Evolutionary conservation across 2,113 vertebrate genomes (phyloP).

Genomic region (Oceanites oceanicus): DNA sequence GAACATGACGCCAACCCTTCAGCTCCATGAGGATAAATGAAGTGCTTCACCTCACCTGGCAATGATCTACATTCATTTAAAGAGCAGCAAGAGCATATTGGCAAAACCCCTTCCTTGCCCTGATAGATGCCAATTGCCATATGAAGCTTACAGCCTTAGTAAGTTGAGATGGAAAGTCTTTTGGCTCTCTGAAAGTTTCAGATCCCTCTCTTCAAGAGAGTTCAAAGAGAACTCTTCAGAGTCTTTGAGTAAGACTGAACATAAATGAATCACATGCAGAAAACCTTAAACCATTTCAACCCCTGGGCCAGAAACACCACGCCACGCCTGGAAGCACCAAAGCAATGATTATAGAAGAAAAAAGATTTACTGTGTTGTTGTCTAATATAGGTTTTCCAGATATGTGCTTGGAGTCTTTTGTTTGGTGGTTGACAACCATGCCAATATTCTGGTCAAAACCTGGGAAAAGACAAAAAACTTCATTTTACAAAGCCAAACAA

Average conservation of each 20-base stretch:
- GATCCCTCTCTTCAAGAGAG: background rate
- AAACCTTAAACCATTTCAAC: constrained; percentile 42
- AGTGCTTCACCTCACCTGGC: background rate
- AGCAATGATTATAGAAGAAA: constrained; percentile 88
- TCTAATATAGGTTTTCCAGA: constrained; percentile 92
- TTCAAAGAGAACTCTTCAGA: background rate
- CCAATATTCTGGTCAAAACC: constrained; percentile 86
- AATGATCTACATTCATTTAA: background rate
- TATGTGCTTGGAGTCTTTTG: constrained; percentile 78
- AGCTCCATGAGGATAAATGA: background rate
- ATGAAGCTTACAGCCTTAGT: background rate
- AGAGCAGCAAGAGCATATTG: background rate
- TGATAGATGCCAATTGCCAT: background rate
- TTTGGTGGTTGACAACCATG: constrained; percentile 86
- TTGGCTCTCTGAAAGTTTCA: background rate
- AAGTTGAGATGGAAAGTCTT: background rate
- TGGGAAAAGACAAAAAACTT: constrained; percentile 56
- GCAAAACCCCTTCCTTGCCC: background rate
- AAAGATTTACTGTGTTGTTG: constrained; percentile 95
- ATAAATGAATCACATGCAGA: background rate
- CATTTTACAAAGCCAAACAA: background rate
- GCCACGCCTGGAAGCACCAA: constrained; percentile 87
- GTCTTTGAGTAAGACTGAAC: background rate
- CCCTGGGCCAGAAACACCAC: constrained; percentile 85
- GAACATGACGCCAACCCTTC: background rate